phyloP scores from a whole-genome alignment of 2,113 vertebrate species.

The Panthera tigris region DNA sequence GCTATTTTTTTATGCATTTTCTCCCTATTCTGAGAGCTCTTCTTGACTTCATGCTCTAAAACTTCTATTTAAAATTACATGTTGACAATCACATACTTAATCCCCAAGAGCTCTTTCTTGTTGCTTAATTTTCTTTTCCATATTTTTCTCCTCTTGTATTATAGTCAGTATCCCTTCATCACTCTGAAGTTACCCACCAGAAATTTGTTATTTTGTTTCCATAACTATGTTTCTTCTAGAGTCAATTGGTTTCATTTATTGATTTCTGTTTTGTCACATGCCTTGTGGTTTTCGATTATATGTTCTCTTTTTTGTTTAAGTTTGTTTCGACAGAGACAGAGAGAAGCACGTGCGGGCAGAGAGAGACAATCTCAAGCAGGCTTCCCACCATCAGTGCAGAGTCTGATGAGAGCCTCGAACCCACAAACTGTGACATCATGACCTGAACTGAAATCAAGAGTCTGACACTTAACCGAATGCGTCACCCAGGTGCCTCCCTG shows the following conservation, averaged over 20 bases:
- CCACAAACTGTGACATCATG: no score
- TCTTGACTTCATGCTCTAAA: conserved; percentile 7
- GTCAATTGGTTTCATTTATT: not conserved
- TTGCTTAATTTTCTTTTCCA: not conserved
- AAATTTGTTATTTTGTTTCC: conserved; percentile 1
- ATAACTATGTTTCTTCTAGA: not conserved
- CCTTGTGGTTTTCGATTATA: not conserved
- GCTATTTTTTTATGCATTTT: not conserved
- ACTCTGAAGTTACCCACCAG: not conserved
- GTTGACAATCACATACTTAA: not conserved
- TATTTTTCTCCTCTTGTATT: conserved; percentile 20
- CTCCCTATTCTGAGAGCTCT: not conserved
- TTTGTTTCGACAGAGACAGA: no score
- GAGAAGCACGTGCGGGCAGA: no score
- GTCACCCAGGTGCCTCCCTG: no score
- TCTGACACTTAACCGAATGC: no score
- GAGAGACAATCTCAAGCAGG: no score
- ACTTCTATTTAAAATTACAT: conserved; percentile 28
- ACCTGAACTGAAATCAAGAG: no score
- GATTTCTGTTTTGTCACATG: not conserved
- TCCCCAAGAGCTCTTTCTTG: not conserved
- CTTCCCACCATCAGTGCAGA: no score
- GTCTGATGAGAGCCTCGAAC: no score
- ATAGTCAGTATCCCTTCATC: not conserved
- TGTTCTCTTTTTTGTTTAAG: no score